Conservation (phyloP, 1,140 invertebrate genomes). For the Grapholita molesta region DNA sequence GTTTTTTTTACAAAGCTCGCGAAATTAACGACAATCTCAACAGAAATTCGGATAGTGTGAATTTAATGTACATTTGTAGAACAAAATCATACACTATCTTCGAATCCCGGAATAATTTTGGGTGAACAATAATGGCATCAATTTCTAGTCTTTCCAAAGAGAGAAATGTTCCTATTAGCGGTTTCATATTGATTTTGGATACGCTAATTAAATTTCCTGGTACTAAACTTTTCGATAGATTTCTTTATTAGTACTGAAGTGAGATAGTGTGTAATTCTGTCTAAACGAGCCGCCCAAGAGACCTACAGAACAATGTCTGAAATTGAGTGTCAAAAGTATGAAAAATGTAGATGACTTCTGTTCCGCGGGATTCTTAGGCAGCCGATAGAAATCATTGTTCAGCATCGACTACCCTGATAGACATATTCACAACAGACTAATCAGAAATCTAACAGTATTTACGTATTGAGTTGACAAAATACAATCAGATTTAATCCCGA, state of each 20-base stretch:
- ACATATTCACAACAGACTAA: not conserved
- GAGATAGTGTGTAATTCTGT: slow-evolving; percentile 16
- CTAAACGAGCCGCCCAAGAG: not conserved
- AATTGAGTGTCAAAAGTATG: slow-evolving; percentile 11
- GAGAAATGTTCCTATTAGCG: not conserved
- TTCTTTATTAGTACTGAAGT: not conserved
- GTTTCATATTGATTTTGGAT: not conserved
- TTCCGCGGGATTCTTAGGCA: not conserved
- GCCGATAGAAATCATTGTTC: not conserved
- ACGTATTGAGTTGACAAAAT: no score
- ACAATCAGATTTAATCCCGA: no score
- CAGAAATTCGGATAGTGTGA: slow-evolving; percentile 37
- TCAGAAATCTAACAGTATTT: not conserved
- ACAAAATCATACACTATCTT: slow-evolving; percentile 34
- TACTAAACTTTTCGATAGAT: not conserved
- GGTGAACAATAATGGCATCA: not conserved
- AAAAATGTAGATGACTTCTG: not conserved
- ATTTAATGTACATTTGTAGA: slow-evolving; percentile 42
- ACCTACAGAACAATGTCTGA: slow-evolving; percentile 1
- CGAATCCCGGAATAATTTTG: slow-evolving; percentile 1
- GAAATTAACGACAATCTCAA: slow-evolving; percentile 47
- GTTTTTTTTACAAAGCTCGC: slow-evolving; percentile 40
- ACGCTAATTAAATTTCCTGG: not conserved
- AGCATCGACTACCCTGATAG: not conserved
- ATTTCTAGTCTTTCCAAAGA: not conserved